These are phyloP conservation scores for Ciconia boyciana DNA, from an alignment of 2,113 vertebrate species.

Conservation along the genomic window DNA sequence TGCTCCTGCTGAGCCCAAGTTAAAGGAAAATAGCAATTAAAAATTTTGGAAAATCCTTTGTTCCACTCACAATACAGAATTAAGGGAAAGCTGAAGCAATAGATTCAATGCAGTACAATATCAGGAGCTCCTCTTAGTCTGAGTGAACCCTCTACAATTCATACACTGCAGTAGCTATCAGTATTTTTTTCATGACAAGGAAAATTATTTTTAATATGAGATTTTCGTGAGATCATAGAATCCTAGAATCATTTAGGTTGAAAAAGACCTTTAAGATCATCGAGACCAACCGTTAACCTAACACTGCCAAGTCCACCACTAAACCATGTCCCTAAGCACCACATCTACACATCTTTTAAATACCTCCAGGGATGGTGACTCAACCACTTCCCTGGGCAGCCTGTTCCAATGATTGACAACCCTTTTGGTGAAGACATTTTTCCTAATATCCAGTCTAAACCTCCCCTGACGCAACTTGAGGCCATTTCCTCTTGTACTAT, in stretches of 20 bases:
- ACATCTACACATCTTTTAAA: too few species aligned
- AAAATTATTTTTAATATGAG: not conserved
- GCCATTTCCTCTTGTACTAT: too few species aligned
- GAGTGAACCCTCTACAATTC: not conserved
- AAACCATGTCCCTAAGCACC: too few species aligned
- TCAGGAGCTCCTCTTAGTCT: not conserved
- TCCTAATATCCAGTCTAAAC: too few species aligned
- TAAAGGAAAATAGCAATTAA: not conserved
- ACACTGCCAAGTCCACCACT: too few species aligned
- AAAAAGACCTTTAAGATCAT: not conserved
- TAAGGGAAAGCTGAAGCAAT: not conserved
- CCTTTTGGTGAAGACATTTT: too few species aligned
- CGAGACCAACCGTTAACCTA: not conserved
- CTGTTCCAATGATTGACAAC: too few species aligned
- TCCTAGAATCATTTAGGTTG: not conserved
- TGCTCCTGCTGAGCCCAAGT: not conserved
- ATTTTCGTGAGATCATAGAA: not conserved
- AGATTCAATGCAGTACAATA: not conserved
- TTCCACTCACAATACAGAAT: not conserved
- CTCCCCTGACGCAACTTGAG: too few species aligned
- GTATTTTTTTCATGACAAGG: not conserved
- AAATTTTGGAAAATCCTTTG: not conserved
- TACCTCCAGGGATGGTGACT: too few species aligned
- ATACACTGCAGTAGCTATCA: not conserved
- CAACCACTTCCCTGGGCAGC: too few species aligned